Percentiles rank a stretch among this genome's conserved stretches.
Conservation (phyloP, 2,888 invertebrate genomes). For the Meteorus cinctellus region DNA sequence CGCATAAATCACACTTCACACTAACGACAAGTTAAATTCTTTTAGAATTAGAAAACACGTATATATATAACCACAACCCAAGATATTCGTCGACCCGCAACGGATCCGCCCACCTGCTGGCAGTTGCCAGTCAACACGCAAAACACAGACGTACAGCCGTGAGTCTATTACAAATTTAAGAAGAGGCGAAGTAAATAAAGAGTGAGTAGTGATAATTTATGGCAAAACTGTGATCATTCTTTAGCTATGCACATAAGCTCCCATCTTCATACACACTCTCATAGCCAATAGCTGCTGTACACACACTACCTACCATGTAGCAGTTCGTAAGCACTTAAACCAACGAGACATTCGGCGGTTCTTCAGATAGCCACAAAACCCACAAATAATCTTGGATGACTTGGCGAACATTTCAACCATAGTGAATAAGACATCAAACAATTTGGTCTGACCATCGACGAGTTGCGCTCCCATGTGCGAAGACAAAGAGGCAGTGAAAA, state of each 20-base stretch:
- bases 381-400: conserved; percentile 65
- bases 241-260: neutral
- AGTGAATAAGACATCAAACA: conserved; percentile 71
- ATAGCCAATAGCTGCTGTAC: conserved; percentile 60
- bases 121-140: conserved; percentile 20
- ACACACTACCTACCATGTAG: neutral
- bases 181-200: conserved; percentile 1
- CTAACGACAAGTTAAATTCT: conserved; percentile 48
- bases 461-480: neutral
- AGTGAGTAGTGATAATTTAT: conserved; percentile 49
- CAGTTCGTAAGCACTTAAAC: conserved; percentile 25
- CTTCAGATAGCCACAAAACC: conserved; percentile 50
- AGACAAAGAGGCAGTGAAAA: conserved; percentile 16
- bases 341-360: conserved; percentile 31
- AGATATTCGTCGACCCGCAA: conserved; percentile 40
- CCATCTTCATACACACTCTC: conserved; percentile 36
- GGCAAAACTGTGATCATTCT: conserved; percentile 27
- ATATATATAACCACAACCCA: conserved; percentile 36
- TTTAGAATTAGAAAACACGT: neutral
- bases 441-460: conserved; percentile 56
- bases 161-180: conserved; percentile 21
- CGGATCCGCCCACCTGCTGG: conserved; percentile 43
- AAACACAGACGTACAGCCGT: conserved; percentile 26
- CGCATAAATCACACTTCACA: conserved; percentile 34
- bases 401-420: conserved; percentile 53